These are phyloP conservation scores for Nephrotoma appendiculata DNA, from an alignment of 2,888 invertebrate genomes.

Conservation along the genomic window DNA sequence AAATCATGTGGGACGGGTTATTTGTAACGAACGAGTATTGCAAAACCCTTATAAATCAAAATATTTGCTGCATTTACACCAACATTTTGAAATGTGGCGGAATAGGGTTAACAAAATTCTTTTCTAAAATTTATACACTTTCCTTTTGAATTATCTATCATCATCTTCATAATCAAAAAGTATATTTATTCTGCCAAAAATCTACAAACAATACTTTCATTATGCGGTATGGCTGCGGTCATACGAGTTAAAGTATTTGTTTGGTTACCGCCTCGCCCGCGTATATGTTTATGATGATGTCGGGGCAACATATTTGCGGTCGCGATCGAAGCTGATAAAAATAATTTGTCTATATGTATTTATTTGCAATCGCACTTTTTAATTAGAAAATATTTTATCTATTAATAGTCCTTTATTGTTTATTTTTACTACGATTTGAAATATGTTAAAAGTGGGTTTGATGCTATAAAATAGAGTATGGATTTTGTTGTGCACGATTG, in stretches of 20 bases:
- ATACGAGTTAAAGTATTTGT: not conserved
- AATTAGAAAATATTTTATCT: not conserved
- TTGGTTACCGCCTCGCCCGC: not conserved
- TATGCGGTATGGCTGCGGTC: not conserved
- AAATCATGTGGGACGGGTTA: not conserved
- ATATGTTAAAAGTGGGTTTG: not conserved
- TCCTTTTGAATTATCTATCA: not conserved
- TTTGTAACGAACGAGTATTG: not conserved
- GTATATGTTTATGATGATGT: not conserved
- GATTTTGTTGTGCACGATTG: not conserved
- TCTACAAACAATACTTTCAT: not conserved
- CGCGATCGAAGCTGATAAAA: not conserved
- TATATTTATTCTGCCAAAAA: not conserved
- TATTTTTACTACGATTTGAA: not conserved
- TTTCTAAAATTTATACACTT: not conserved
- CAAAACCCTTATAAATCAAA: not conserved
- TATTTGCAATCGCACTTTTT: not conserved
- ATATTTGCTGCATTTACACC: not conserved
- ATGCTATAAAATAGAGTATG: not conserved
- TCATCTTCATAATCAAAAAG: not conserved
- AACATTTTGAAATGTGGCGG: not conserved
- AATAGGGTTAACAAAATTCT: not conserved
- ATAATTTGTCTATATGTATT: not conserved
- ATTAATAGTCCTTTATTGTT: not conserved
- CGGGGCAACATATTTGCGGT: not conserved